Percentiles rank a stretch among this genome's conserved stretches.
These are phyloP conservation scores for Cinara cedri DNA, from an alignment of 2,888 invertebrate genomes.

Conservation along the genomic window DNA sequence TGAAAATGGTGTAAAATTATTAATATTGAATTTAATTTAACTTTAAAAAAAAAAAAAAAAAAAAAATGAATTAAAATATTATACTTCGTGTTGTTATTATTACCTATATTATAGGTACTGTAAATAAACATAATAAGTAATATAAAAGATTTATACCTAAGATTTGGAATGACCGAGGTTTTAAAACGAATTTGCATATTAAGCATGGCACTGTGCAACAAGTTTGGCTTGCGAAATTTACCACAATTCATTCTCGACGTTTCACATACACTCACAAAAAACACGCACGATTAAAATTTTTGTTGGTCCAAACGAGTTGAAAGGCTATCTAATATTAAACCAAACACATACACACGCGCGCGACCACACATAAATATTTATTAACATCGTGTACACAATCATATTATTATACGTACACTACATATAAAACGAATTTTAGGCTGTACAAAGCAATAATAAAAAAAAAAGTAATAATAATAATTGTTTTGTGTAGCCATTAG, in stretches of 20 bases:
- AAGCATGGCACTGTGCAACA: conserved; percentile 32
- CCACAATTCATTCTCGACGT: not conserved
- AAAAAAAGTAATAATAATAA: not conserved
- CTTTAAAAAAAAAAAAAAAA: not conserved
- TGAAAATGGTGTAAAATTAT: not conserved
- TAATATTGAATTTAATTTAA: not conserved
- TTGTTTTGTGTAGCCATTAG: conserved; percentile 39
- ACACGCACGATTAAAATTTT: conserved; percentile 26
- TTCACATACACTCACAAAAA: not conserved
- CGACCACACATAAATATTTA: not conserved
- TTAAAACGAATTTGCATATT: conserved; percentile 39
- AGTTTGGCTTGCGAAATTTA: conserved; percentile 28
- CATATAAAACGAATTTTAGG: conserved; percentile 13
- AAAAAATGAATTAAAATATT: not conserved
- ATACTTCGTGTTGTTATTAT: too few species aligned
- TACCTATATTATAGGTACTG: not conserved
- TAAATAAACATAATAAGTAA: conserved; percentile 3
- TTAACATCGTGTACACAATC: not conserved
- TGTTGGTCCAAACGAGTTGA: conserved; percentile 27
- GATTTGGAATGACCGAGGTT: not conserved
- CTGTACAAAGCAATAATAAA: conserved; percentile 10
- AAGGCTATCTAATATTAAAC: conserved; percentile 50
- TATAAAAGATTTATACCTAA: conserved; percentile 32
- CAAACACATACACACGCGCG: not conserved
- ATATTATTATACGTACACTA: not conserved